phyloP scores from a whole-genome alignment of 1,140 invertebrate genomes.

The Aradophagus sp. region DNA sequence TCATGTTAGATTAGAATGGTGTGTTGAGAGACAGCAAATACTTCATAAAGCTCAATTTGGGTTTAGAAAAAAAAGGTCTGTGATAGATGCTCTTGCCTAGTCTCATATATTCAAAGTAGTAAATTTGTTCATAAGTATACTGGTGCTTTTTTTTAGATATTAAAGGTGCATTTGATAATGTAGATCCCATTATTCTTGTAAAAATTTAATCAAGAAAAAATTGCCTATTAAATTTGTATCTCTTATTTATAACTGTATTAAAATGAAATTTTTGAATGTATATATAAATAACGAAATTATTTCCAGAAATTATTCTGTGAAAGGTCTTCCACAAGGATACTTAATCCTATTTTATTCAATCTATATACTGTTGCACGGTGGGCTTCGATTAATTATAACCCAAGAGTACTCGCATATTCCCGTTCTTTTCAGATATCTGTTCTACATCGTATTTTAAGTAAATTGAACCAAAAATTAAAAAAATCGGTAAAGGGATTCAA shows the following conservation, averaged over 20 bases:
- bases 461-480: no score
- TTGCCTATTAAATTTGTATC: background rate
- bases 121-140: background rate
- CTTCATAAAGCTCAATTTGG: conserved; percentile 4
- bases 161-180: conserved; percentile 12
- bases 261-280: no score
- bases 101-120: background rate
- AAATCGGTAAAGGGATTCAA: no score
- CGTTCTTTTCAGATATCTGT: no score
- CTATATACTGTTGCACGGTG: conserved; percentile 3
- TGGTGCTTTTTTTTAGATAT: conserved; percentile 13
- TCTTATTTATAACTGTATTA: no score
- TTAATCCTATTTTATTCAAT: conserved; percentile 22
- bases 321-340: conserved; percentile 9
- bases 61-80: conserved; percentile 6
- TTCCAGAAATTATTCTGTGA: background rate
- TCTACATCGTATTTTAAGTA: no score
- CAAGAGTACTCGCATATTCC: no score
- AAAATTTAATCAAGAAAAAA: conserved; percentile 1
- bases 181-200: conserved; percentile 1
- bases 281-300: conserved; percentile 3
- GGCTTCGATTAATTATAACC: no score
- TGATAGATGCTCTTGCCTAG: background rate
- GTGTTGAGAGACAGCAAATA: background rate
- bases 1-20: conserved; percentile 6